These are phyloP conservation scores for Helicoverpa assulta DNA, from an alignment of 2,888 invertebrate genomes.

Conservation along the genomic window DNA sequence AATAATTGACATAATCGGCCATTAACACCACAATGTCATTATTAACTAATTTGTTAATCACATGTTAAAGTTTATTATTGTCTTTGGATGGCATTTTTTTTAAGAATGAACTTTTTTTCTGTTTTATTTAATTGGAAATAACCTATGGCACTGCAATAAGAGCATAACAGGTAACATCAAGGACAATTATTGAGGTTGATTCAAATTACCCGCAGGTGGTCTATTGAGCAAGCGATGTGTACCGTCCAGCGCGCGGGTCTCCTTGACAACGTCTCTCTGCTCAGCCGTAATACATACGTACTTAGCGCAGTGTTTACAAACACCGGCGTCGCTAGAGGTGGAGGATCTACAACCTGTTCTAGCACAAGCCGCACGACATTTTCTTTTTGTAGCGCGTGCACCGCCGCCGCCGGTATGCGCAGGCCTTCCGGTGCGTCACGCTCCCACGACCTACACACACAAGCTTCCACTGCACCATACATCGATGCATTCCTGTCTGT, in stretches of 20 bases:
- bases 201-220: not conserved
- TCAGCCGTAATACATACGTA: not conserved
- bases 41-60: slow-evolving; percentile 7
- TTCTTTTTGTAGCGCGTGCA: slow-evolving; percentile 50
- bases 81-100: not conserved
- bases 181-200: not conserved
- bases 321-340: slow-evolving; percentile 13
- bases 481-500: slow-evolving; percentile 38
- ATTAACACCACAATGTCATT: not conserved
- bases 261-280: too few species aligned
- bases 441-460: slow-evolving; percentile 62
- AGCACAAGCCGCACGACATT: slow-evolving; percentile 21
- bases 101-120: not conserved
- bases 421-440: slow-evolving; percentile 69
- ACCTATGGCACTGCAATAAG: not conserved
- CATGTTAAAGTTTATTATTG: not conserved
- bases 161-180: not conserved
- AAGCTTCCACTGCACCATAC: slow-evolving; percentile 49
- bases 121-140: not conserved
- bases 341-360: slow-evolving; percentile 32
- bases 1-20: slow-evolving; percentile 11
- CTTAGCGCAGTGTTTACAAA: slow-evolving; percentile 36
- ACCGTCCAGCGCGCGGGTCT: too few species aligned
- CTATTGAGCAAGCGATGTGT: not conserved
- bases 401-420: slow-evolving; percentile 58